These are phyloP conservation scores for Gymnothorax javanicus DNA, from an alignment of 2,797 vertebrate species.

Conservation along the genomic window DNA sequence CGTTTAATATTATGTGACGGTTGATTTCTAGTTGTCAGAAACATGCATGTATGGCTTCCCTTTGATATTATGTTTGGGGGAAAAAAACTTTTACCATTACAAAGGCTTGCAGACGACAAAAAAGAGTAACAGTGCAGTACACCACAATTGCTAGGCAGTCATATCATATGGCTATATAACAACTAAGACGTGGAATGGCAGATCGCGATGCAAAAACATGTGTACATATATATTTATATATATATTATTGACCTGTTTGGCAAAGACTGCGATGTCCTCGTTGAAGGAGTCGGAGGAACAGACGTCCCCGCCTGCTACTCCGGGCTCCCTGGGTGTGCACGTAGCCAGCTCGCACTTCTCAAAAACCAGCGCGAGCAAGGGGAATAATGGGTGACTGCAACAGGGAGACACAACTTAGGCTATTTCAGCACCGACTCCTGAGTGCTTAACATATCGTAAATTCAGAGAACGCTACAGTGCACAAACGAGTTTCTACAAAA, in stretches of 20 bases:
- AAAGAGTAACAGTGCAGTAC: slow-evolving; percentile 1
- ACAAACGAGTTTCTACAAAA: not conserved
- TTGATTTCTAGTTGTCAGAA: not conserved
- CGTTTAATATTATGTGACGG: not conserved
- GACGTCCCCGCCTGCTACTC: slow-evolving; percentile 96
- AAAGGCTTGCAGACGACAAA: not conserved
- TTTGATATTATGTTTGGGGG: not conserved
- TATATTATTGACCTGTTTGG: slow-evolving; percentile 88
- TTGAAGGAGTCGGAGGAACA: slow-evolving; percentile 99
- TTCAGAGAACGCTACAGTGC: too few relatives aligned
- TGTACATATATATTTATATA: slow-evolving; percentile 39
- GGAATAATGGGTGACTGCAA: slow-evolving; percentile 98
- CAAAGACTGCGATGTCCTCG: slow-evolving; percentile 99
- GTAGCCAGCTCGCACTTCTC: slow-evolving; percentile 99
- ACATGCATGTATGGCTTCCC: not conserved
- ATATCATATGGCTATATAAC: not conserved
- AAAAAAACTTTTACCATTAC: not conserved
- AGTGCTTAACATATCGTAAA: not conserved
- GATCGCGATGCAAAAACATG: slow-evolving; percentile 2
- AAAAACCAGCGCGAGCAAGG: slow-evolving; percentile 98
- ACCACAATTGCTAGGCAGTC: not conserved
- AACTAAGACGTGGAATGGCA: not conserved
- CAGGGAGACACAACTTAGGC: slow-evolving; percentile 71
- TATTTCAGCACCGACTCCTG: slow-evolving; percentile 58
- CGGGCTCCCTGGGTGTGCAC: slow-evolving; percentile 98